Evolutionary conservation across 1,140 invertebrate genomes (phyloP).

Genomic region (Platyura marginata): DNA sequence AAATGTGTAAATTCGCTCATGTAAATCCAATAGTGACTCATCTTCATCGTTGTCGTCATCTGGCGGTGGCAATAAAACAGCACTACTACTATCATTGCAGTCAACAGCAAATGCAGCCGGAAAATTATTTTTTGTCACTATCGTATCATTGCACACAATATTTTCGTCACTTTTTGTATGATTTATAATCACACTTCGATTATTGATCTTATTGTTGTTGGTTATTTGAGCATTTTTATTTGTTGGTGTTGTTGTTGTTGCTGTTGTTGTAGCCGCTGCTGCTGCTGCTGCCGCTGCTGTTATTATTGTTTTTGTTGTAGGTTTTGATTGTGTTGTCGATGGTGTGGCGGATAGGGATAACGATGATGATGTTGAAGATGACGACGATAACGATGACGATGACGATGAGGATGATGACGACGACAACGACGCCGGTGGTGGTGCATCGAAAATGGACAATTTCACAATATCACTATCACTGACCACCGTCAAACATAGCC

Average conservation of each 20-base stretch:
- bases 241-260: neutral
- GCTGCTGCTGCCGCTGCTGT: neutral
- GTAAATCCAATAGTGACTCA: neutral
- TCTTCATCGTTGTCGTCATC: neutral
- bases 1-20: neutral
- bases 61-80: too few relatives aligned
- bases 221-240: too few relatives aligned
- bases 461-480: slow-evolving; percentile 20
- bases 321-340: neutral
- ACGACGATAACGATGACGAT: neutral
- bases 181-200: neutral
- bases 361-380: neutral
- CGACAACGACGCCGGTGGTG: neutral
- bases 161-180: neutral
- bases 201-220: neutral
- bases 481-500: slow-evolving; percentile 27
- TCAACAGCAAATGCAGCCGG: neutral
- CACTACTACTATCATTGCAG: neutral
- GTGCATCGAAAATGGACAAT: slow-evolving; percentile 21
- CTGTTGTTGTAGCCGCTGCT: neutral
- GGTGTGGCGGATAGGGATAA: neutral
- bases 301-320: neutral
- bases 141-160: too few relatives aligned
- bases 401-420: neutral
- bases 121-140: neutral